Base-by-base conservation (phyloP, 2,888 invertebrate species). In the Drosophila vallismaia region DNA sequence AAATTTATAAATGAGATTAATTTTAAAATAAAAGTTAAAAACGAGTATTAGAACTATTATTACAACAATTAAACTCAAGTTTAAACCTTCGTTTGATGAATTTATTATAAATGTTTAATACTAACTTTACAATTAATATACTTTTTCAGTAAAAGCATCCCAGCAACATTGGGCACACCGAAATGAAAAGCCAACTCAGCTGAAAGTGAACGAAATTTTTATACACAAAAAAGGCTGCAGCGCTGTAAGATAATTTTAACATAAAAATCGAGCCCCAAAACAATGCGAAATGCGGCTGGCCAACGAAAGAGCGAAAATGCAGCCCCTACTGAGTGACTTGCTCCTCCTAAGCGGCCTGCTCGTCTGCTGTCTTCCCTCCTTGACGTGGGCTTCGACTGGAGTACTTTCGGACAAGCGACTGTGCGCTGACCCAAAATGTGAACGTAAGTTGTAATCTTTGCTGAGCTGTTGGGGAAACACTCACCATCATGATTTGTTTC, bases 351-450 rank as follows among this genome's bases (percentile, higher is more conserved):
- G 70, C 38, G 42, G 44, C 40, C 45, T 85, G 9, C 46, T 48
- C 52, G 63, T 68, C 60, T 53, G 74, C 24, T 76, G 78, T 78
- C 80, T 85, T 75, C 78, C 87, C 71, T 67, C 72, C 58, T 68
- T 24, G 62, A 70, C 70, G 70, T 70, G 70, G 70, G 70, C 70
- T 14, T 38, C 54, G 36, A 58, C 82, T 72, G 69, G 72, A 72
- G 79, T 76, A 91, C 92, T 94, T 86, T 94, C 95, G 58, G 94
- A 95, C 89, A 94, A 94, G 91, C 93, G 95, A 86, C 92, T 93
- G 88, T 96, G 96, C 93, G 95, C 92, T 79, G 94, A 96, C 92
- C 91, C 93, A 90, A 91, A 94, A 89, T 96, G 96, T 91, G 93
- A 93, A 91, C 93, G 96, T 96, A 92, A 90, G 89, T 64, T 55